A percentile compares a stretch with the other conserved stretches of the same genome.
Conservation (phyloP, 2,113 vertebrate genomes). For the Grammomys dolichurus region DNA sequence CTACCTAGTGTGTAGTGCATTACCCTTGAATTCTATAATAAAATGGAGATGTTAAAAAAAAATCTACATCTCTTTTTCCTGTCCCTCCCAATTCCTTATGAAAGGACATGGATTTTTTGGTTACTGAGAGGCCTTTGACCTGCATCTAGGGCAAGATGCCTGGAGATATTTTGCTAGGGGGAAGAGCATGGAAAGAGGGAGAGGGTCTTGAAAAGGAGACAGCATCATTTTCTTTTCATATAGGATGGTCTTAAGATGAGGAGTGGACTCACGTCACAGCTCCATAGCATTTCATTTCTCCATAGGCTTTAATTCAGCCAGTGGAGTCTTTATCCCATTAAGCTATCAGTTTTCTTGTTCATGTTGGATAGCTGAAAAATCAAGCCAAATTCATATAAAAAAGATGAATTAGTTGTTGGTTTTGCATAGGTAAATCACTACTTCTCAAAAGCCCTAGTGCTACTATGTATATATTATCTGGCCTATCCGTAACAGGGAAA, state of each 20-base stretch:
- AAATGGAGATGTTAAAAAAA: background rate
- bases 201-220: background rate
- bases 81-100: background rate
- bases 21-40: constrained; percentile 41
- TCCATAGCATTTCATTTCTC: constrained; percentile 42
- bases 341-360: constrained; percentile 56
- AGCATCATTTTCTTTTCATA: background rate
- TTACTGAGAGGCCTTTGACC: background rate
- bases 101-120: background rate
- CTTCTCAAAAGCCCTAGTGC: constrained; percentile 33
- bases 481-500: background rate
- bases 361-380: constrained; percentile 42
- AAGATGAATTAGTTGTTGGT: constrained; percentile 37
- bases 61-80: background rate
- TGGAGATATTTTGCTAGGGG: background rate
- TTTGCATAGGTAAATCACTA: background rate
- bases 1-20: background rate
- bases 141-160: background rate
- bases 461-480: background rate
- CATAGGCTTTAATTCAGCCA: constrained; percentile 15
- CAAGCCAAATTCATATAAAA: constrained; percentile 22
- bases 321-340: constrained; percentile 21
- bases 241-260: background rate
- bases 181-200: background rate
- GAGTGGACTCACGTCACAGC: background rate